Conservation (phyloP, 2,113 vertebrate genomes). For the Oxyura jamaicensis region DNA sequence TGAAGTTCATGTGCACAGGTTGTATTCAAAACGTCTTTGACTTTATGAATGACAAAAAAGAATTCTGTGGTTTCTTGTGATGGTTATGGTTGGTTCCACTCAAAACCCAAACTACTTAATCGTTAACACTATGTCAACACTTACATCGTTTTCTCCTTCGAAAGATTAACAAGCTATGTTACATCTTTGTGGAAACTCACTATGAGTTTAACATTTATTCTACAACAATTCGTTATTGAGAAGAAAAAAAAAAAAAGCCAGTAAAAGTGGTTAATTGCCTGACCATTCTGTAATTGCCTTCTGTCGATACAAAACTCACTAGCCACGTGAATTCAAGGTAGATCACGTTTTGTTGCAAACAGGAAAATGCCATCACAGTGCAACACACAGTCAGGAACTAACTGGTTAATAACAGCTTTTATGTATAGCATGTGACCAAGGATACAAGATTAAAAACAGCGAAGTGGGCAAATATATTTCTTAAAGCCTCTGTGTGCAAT, state of each 20-base stretch:
- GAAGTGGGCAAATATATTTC: not conserved
- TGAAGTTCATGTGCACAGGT: not conserved
- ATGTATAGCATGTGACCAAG: not conserved
- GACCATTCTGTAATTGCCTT: not conserved
- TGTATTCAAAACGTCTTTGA: not conserved
- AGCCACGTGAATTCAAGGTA: not conserved
- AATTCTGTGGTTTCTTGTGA: not conserved
- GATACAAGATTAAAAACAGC: not conserved
- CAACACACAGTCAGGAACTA: not conserved
- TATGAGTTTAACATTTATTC: not conserved
- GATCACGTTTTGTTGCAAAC: not conserved
- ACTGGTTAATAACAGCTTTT: constrained; percentile 11
- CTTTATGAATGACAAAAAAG: not conserved
- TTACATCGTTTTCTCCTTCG: not conserved
- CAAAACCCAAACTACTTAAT: not conserved
- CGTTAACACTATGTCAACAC: not conserved
- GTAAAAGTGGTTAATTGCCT: not conserved
- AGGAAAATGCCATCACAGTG: not conserved
- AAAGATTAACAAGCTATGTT: not conserved
- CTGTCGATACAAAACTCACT: not conserved
- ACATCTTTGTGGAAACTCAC: not conserved
- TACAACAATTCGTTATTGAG: not conserved
- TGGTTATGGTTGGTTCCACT: not conserved
- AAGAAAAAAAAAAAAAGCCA: not conserved
- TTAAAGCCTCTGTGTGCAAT: constrained; percentile 42